phyloP scores from a whole-genome alignment of 2,797 vertebrate genomes.

The Spinus olivaceus region DNA sequence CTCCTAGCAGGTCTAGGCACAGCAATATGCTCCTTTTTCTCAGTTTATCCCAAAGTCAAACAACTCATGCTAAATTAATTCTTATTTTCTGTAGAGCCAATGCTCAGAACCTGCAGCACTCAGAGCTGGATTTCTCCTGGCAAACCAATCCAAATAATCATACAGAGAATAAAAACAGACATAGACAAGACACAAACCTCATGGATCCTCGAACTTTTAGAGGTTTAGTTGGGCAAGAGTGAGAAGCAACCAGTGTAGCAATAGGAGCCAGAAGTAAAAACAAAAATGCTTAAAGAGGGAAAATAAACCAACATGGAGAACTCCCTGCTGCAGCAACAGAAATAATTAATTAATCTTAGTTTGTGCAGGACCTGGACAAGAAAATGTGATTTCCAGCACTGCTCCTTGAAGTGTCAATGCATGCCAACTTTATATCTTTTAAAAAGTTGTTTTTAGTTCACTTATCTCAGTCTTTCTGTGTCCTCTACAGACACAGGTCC shows the following conservation, averaged over 20 bases:
- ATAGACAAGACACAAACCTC: background rate
- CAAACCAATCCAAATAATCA: background rate
- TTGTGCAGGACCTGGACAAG: too few species aligned
- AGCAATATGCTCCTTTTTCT: background rate
- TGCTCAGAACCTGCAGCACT: background rate
- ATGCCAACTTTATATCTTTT: rapidly evolving
- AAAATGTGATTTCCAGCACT: background rate
- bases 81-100: background rate
- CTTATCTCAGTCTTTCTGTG: background rate
- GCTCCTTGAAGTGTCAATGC: rapidly evolving
- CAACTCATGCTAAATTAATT: background rate
- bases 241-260: background rate
- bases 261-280: background rate
- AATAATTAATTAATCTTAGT: background rate
- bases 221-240: background rate
- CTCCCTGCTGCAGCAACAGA: background rate
- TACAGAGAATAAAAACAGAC: rapidly evolving
- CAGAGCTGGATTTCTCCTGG: background rate
- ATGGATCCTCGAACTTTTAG: background rate
- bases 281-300: background rate
- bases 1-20: background rate
- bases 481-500: background rate
- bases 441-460: background rate
- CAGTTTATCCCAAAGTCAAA: background rate
- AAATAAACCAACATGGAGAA: background rate